A percentile compares a stretch with the other conserved stretches of the same genome.
Conservation (phyloP, 2,797 vertebrate genomes). For the Danio jaintianensis region DNA sequence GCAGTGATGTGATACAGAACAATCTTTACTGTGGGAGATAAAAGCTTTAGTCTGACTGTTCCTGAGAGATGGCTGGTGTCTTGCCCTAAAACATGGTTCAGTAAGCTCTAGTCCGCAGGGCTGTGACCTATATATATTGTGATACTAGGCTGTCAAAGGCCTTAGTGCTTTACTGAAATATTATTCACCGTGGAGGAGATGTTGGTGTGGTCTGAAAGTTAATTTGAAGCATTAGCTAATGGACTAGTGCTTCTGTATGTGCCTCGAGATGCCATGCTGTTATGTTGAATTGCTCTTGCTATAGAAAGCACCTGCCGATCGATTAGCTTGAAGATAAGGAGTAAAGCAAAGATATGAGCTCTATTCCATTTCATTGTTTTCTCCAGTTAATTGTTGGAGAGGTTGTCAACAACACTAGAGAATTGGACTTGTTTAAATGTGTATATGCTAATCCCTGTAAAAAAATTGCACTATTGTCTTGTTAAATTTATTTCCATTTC, state of each 20-base stretch:
- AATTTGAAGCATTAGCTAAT: constrained; percentile 7
- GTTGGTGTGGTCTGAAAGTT: constrained; percentile 13
- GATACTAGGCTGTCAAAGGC: constrained; percentile 54
- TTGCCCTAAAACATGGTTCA: constrained; percentile 64
- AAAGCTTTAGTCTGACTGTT: constrained; percentile 50
- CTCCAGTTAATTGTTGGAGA: background rate
- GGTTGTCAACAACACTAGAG: background rate
- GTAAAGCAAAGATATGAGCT: background rate
- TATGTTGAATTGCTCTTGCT: constrained; percentile 7
- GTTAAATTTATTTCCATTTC: background rate
- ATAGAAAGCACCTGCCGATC: constrained; percentile 5
- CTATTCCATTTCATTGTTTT: background rate
- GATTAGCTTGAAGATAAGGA: constrained; percentile 1
- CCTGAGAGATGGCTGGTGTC: constrained; percentile 48
- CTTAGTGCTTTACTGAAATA: constrained; percentile 7
- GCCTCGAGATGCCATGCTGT: background rate
- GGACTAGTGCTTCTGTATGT: background rate
- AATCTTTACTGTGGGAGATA: constrained; percentile 35
- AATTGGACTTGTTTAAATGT: constrained; percentile 6
- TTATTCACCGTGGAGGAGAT: background rate
- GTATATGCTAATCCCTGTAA: constrained; percentile 1
- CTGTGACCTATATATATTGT: constrained; percentile 50
- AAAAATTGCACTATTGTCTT: constrained; percentile 16
- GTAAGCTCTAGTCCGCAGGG: constrained; percentile 57
- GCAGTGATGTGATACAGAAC: constrained; percentile 9